Conservation (phyloP, 2,113 vertebrate species). For the Notothenia coriiceps region DNA sequence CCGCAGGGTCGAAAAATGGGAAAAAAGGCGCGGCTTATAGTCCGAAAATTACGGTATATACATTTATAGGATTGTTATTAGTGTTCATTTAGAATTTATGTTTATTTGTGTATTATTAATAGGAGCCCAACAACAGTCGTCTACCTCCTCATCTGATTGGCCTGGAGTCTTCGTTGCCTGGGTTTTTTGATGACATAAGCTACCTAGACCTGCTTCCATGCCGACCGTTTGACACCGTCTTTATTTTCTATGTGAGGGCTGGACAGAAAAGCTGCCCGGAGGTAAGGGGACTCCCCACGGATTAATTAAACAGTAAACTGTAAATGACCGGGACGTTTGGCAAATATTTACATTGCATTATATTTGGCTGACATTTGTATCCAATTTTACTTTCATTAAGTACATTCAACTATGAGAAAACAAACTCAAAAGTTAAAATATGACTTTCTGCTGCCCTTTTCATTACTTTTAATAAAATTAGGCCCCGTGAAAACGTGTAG, state of each 20-base stretch:
- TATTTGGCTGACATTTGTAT: too few species aligned
- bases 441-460: too few species aligned
- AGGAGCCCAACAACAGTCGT: conserved; percentile 96
- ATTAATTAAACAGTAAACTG: not conserved
- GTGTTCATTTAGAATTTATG: not conserved
- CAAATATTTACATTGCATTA: too few species aligned
- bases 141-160: conserved; percentile 97
- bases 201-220: conserved; percentile 95
- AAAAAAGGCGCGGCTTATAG: too few species aligned
- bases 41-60: too few species aligned
- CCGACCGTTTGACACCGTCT: conserved; percentile 96
- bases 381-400: too few species aligned
- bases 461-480: not conserved
- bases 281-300: conserved; percentile 73
- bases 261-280: conserved; percentile 96
- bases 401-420: too few species aligned
- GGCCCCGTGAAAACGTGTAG: not conserved
- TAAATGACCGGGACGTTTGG: not conserved
- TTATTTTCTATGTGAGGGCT: conserved; percentile 96
- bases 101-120: not conserved
- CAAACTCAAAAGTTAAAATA: too few species aligned
- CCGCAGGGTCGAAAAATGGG: too few species aligned
- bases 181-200: conserved; percentile 95
- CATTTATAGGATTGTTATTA: not conserved
- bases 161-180: conserved; percentile 92